Evolutionary conservation across 2,888 invertebrate species (phyloP).

Genomic region (Carcina quercana): DNA sequence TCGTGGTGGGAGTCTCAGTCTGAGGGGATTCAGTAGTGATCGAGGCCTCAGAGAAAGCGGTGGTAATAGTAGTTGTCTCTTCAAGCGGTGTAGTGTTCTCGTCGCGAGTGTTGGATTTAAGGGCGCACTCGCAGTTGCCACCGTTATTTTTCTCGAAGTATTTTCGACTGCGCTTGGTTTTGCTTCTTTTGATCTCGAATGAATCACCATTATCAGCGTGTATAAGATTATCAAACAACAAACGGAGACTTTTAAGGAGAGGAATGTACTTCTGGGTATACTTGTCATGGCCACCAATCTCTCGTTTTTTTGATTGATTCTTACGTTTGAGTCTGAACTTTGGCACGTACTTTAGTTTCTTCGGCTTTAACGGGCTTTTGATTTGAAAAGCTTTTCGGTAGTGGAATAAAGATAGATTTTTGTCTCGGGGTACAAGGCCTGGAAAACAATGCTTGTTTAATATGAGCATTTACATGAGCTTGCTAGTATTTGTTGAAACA

Average conservation of each 20-base stretch:
- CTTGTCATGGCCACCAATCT: constrained; percentile 39
- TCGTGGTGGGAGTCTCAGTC: constrained; percentile 45
- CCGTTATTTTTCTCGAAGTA: constrained; percentile 21
- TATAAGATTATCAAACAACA: constrained; percentile 60
- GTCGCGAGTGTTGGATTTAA: constrained; percentile 19
- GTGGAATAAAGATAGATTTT: constrained; percentile 34
- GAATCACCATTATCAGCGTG: constrained; percentile 38
- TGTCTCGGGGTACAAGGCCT: constrained; percentile 21
- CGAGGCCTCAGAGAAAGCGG: constrained; percentile 40
- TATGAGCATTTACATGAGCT: too few species aligned
- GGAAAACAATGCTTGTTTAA: constrained; percentile 16
- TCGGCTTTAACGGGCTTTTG: constrained; percentile 44
- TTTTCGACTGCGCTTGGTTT: constrained; percentile 30
- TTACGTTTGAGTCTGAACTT: constrained; percentile 32
- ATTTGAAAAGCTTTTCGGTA: constrained; percentile 44
- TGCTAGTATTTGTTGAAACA: too few species aligned
- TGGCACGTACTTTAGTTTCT: constrained; percentile 34
- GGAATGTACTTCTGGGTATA: constrained; percentile 51
- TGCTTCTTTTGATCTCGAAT: constrained; percentile 25
- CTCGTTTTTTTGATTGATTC: constrained; percentile 41
- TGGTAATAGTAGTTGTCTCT: constrained; percentile 52
- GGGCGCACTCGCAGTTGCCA: constrained; percentile 29
- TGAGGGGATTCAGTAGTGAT: constrained; percentile 30
- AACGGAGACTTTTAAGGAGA: constrained; percentile 52
- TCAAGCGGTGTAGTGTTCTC: constrained; percentile 32